Base-by-base conservation (phyloP, 2,888 invertebrate genomes). In the Ceramica pisi region DNA sequence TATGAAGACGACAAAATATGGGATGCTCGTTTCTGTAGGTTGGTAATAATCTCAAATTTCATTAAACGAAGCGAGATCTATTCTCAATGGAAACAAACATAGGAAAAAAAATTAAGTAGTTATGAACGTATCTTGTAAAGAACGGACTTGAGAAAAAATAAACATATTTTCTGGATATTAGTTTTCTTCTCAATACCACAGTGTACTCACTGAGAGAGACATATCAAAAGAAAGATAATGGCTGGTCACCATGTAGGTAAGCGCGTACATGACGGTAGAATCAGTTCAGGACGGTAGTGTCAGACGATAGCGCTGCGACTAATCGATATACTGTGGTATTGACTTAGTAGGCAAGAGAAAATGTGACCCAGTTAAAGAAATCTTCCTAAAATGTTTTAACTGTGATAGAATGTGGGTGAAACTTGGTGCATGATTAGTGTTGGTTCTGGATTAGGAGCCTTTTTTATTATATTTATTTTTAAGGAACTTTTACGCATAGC, bases 1-100 rank as follows among this genome's bases (percentile, higher is more conserved):
- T 41, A 56, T 67, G 19, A 63, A 60, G 12, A 44, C 10, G 55
- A 6, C 8, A 38, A 38, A 38, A 12, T 38, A 38, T 16, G 14
- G 2, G 4, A 5, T 19, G 12, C 4, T 8, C 8, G 6, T 66
- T 51, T 38, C 67, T 51, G 12, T 16, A 38, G 41, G 21, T 44
- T 64, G 21, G 10, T 46, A 19, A 23, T 10, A 26, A 19, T 53
- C 19, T 48, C 19, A 44, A 19, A 48, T 61, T 56, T 35, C 19
- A 53, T 59, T 35, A 14, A 31, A 72, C 31, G 7, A 48, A 69
- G 2, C n/a, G 26, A 44, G 19, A 56, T 57, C n/a, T 44, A 46
- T 46, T 21, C 6, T 50, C 12, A 2, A 50, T 21, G 3, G 21
- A 10, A 10, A 1, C 5, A 53, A 31, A 60, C 8, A n/a, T 67